Evolutionary conservation across 2,888 invertebrate species (phyloP).

Genomic region (Polietes domitor): DNA sequence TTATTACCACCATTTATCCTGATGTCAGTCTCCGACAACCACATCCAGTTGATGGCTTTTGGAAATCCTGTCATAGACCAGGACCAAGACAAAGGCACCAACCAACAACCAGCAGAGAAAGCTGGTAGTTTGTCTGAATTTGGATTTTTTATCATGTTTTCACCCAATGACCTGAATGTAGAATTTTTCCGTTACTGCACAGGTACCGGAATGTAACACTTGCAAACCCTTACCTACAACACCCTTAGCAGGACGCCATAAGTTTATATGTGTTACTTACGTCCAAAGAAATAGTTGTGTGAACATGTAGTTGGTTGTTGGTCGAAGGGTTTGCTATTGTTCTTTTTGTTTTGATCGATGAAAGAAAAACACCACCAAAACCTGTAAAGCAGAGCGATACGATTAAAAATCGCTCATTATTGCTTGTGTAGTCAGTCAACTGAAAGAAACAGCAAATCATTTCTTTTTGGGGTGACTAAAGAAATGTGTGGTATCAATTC

Average conservation of each 20-base stretch:
- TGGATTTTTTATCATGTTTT: constrained; percentile 16
- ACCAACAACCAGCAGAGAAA: neutral
- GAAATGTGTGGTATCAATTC: no score
- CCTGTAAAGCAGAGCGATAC: neutral
- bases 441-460: no score
- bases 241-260: neutral
- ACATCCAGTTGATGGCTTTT: neutral
- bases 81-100: neutral
- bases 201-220: neutral
- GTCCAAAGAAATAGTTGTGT: constrained; percentile 4
- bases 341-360: neutral
- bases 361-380: no score
- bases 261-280: neutral
- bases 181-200: neutral
- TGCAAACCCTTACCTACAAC: neutral
- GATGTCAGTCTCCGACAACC: neutral
- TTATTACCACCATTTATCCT: neutral
- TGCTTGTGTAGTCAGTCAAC: no score
- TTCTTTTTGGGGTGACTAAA: no score
- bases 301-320: neutral
- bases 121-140: constrained; percentile 4
- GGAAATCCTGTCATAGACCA: neutral
- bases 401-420: neutral
- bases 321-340: neutral
- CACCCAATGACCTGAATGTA: constrained; percentile 1